phyloP scores from a whole-genome alignment of 2,797 vertebrate species.

The Gambusia yucatana region DNA sequence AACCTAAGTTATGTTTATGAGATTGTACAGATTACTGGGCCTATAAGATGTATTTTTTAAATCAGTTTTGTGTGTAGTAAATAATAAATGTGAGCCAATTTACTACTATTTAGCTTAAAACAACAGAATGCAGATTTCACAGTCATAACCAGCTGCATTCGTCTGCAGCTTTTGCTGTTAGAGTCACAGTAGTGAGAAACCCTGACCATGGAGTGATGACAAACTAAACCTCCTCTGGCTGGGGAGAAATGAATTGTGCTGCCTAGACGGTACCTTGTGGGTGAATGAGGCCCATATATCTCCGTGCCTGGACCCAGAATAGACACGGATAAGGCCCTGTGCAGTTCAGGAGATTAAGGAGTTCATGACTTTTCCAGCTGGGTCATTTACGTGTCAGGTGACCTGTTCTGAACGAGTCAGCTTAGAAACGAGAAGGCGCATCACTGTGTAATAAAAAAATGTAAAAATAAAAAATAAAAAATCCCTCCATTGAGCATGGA shows the following conservation, averaged over 20 bases:
- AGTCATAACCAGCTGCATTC: constrained; percentile 23
- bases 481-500: constrained; percentile 10
- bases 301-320: neutral
- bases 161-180: constrained; percentile 41
- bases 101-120: neutral
- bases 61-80: neutral
- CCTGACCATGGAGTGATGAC: constrained; percentile 21
- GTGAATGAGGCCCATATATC: constrained; percentile 1
- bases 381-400: constrained; percentile 23
- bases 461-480: too few relatives aligned
- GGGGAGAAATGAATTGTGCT: constrained; percentile 7
- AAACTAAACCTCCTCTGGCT: neutral
- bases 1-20: neutral
- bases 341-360: constrained; percentile 18
- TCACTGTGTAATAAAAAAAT: constrained; percentile 44
- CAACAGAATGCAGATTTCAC: neutral
- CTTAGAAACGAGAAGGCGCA: constrained; percentile 42
- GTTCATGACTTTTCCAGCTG: constrained; percentile 12
- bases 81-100: neutral
- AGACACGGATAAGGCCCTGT: constrained; percentile 2
- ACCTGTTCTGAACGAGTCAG: constrained; percentile 18
- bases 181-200: constrained; percentile 50
- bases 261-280: neutral
- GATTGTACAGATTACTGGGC: neutral
- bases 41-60: neutral